Percentiles rank a stretch among this genome's conserved stretches.
Evolutionary conservation across 2,797 vertebrate genomes (phyloP).

Genomic region (Pseudochirops cupreus): DNA sequence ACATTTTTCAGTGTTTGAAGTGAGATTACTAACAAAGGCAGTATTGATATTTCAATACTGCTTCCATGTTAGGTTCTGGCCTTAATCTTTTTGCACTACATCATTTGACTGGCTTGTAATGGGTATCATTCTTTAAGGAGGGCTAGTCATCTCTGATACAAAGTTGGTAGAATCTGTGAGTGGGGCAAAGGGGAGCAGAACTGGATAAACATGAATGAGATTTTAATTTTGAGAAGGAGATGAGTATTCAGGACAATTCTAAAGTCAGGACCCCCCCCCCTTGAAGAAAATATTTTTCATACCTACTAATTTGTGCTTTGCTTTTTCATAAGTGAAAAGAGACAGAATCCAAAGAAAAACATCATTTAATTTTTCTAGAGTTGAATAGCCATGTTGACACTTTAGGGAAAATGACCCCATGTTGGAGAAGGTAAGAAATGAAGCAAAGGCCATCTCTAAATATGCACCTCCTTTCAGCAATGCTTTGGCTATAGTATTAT

Average conservation of each 20-base stretch:
- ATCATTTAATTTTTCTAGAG: neutral
- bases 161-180: neutral
- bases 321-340: neutral
- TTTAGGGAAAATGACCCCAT: neutral
- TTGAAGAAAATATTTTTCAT: neutral
- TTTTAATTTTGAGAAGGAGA: neutral
- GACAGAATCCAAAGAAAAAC: neutral
- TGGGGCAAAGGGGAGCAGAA: neutral
- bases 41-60: neutral
- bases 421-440: neutral
- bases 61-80: neutral
- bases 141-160: neutral
- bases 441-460: neutral
- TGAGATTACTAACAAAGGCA: neutral
- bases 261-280: neutral
- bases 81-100: slow-evolving; percentile 20
- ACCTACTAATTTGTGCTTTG: neutral
- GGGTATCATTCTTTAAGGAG: neutral
- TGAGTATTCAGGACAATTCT: neutral
- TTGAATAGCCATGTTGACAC: neutral
- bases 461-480: neutral
- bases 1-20: neutral
- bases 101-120: neutral
- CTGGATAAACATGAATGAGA: neutral
- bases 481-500: neutral